phyloP scores from a whole-genome alignment of 1,140 invertebrate species.

The Nasonia longicornis region DNA sequence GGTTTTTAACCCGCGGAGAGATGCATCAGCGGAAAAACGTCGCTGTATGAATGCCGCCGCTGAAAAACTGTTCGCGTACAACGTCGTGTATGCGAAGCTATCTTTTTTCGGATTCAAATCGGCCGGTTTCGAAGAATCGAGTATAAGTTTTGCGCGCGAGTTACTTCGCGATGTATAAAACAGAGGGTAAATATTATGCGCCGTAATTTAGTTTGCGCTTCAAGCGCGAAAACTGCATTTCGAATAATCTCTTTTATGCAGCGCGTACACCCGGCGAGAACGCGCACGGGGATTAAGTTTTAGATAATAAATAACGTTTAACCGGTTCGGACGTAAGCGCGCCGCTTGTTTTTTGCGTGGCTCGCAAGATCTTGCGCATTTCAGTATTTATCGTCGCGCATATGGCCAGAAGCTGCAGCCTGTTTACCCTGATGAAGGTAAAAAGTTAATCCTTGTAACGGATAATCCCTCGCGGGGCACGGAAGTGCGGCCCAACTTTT shows the following conservation, averaged over 20 bases:
- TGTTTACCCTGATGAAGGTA: conserved; percentile 26
- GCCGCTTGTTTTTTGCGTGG: not conserved
- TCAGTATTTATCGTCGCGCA: conserved; percentile 6
- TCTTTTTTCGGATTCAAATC: too few relatives aligned
- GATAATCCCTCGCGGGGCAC: conserved; percentile 16
- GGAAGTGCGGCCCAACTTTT: conserved; percentile 17
- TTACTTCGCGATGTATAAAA: not conserved
- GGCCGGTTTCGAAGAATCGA: too few relatives aligned
- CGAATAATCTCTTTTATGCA: not conserved
- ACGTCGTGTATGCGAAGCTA: not conserved
- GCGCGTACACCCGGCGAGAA: not conserved
- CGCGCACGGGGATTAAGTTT: not conserved
- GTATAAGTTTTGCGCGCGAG: not conserved
- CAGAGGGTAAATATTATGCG: not conserved
- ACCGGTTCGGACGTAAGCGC: not conserved
- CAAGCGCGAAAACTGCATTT: not conserved
- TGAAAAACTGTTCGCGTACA: not conserved
- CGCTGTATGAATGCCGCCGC: not conserved
- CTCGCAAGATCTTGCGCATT: not conserved
- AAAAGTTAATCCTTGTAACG: conserved; percentile 32
- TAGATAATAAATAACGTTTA: conserved; percentile 22
- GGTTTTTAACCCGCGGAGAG: not conserved
- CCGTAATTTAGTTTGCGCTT: not conserved
- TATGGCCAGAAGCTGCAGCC: not conserved
- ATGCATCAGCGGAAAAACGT: not conserved